Conservation (phyloP, 2,113 vertebrate species). For the Leucosticte australis region DNA sequence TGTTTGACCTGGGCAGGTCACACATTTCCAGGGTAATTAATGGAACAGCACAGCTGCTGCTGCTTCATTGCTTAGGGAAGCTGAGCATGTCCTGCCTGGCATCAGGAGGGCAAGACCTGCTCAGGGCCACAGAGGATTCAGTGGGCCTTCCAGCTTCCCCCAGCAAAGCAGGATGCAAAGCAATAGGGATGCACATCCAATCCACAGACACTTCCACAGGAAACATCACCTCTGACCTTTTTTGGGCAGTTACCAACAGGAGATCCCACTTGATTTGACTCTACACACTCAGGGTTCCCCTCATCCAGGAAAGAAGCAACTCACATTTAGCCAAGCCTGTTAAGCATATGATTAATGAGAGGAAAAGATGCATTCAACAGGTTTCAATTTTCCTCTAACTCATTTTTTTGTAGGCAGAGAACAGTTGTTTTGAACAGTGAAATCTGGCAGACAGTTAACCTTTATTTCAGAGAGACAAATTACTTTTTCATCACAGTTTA, state of each 20-base stretch:
- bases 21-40: no score
- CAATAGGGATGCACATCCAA: not conserved
- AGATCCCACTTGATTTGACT: not conserved
- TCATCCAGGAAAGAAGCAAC: not conserved
- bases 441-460: conserved; percentile 52
- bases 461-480: conserved; percentile 61
- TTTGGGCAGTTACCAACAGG: not conserved
- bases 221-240: not conserved
- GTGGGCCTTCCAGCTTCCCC: fast-evolving
- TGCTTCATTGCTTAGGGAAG: not conserved
- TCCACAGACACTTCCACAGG: fast-evolving
- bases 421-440: conserved; percentile 45
- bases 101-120: not conserved
- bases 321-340: not conserved
- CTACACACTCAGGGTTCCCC: not conserved
- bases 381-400: conserved; percentile 1
- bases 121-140: not conserved
- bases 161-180: not conserved
- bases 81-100: not conserved
- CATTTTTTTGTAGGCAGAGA: conserved; percentile 30
- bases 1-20: not conserved
- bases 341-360: not conserved
- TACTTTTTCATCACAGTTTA: conserved; percentile 53
- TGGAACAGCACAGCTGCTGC: not conserved
- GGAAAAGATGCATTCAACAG: not conserved